Base-by-base conservation (phyloP, 53 echinoderm and acorn worm species). In the Glandiceps talaboti region DNA sequence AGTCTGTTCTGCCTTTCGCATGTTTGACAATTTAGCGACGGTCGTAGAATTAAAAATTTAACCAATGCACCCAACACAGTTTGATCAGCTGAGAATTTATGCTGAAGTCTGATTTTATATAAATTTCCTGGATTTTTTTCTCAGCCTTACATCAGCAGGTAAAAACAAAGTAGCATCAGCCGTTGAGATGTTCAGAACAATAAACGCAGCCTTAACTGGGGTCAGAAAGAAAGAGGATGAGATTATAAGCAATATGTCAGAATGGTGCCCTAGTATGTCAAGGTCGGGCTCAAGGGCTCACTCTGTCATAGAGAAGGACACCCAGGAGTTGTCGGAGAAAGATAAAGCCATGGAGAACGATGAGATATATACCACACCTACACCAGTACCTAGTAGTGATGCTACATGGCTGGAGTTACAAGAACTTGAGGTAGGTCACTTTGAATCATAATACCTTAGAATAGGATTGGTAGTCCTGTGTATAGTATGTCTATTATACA, bases 381-480 rank as follows among this genome's bases (percentile, higher is more conserved):
- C 93, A 26, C 97, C 97, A 26, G 93, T 86, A 76, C 82, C 93
- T 32, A 75, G 33, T 14, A 77, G 76, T 76, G 97, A 97, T 74
- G 92, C 97, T n/a, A 93, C 97, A 33, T 97, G 97, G 97, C 90
- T 93, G 90, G 97, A 97, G 45, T 85, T 93, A 83, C 92, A 97
- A 77, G 91, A 93, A 88, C 33, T 97, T 79, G 97, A 97, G 91
- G 97, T 93, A 85, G 26, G 76, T 25, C 14, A n/a, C n/a, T n/a
- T n/a, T n/a, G n/a, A n/a, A n/a, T n/a, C n/a, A n/a, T n/a, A n/a
- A n/a, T n/a, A n/a, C n/a, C n/a, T n/a, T n/a, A n/a, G n/a, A n/a
- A n/a, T n/a, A n/a, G n/a, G n/a, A n/a, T n/a, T n/a, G n/a, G n/a
- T n/a, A n/a, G n/a, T n/a, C n/a, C n/a, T n/a, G n/a, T n/a, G n/a